Percentiles rank a stretch among this genome's conserved stretches.
Conservation (phyloP, 37 sponge, comb jelly and placozoan genomes). For the Hormiphora californensis region DNA sequence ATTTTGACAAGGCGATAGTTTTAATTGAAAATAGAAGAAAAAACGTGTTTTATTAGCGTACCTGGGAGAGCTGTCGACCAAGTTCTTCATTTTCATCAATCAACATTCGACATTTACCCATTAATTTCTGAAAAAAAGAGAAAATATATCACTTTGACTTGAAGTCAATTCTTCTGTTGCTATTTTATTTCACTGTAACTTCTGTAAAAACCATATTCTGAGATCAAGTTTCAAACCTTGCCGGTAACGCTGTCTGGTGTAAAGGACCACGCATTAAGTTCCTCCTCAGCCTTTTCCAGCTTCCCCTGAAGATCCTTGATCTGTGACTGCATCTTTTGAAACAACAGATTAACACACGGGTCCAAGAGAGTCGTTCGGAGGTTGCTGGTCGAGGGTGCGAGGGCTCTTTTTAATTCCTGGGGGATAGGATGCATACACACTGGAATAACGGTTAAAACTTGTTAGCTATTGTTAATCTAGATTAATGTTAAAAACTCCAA, state of each 20-base stretch:
- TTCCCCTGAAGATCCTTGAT: constrained; percentile 73
- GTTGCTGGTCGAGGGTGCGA: constrained; percentile 63
- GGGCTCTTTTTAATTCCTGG: constrained; percentile 84
- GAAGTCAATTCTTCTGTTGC: background rate
- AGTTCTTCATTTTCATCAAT: constrained; percentile 89
- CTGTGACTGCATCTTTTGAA: constrained; percentile 75
- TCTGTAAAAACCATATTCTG: background rate
- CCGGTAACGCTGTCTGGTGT: constrained; percentile 76
- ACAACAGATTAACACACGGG: constrained; percentile 87
- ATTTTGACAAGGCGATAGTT: too few species aligned
- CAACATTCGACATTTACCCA: constrained; percentile 81
- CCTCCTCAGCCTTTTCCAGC: constrained; percentile 86
- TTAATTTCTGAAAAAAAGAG: constrained; percentile 62
- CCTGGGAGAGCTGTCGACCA: constrained; percentile 91
- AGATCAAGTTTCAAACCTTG: background rate
- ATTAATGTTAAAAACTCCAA: background rate
- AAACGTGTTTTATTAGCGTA: too few species aligned
- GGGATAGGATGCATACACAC: too few species aligned
- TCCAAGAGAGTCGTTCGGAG: constrained; percentile 72
- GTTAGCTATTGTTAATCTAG: background rate
- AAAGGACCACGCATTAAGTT: constrained; percentile 96
- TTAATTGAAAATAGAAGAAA: too few species aligned
- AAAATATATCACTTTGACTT: background rate
- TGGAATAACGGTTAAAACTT: background rate
- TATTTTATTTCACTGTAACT: background rate